Evolutionary conservation across 35 echinoderm and acorn worm genomes (phyloP), one percentile per base, ranked within the genome.

Genomic region (Amphiura filiformis): DNA sequence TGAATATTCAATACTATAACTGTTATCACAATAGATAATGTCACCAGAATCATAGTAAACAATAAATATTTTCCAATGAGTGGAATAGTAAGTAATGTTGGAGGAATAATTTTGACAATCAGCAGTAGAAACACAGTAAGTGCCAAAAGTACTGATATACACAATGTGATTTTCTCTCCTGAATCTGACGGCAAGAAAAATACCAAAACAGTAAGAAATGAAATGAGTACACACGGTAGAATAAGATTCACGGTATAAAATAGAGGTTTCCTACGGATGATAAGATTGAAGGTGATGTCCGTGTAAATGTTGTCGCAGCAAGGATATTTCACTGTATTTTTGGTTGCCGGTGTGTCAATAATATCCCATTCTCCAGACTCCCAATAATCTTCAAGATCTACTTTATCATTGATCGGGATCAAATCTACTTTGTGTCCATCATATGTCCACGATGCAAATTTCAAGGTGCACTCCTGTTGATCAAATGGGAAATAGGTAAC

Each of bases 341-440:
- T 89, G 34, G 49, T 84, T 14, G 76, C 90, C 28, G 96, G 96
- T 26, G 92, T 95, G 32, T 82, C 86, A 31, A 94, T 82, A 31
- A 99, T 99, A 75, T 99, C 93, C 96, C 96, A 99, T 88, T 99
- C 96, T 37, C 96, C 96, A 70, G 90, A 95, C 75, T 90, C 89
- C 87, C 93, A 91, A 82, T 99, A 99, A 80, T 99, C 92, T 57
- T 99, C 93, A 22, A 94, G 76, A 23, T 89, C 93, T 9, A 99
- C 93, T 15, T 95, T 81, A 28, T 90, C 76, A 44, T 31, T 76
- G 23, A 87, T 56, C 0, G 92, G 92, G 13, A 85, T 49, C 23
- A 99, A 81, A 36, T 99, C 96, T 26, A 99, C 90, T 14, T 95
- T 65, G 28, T 39, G 39, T 18, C 96, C 96, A 39, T 99, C 96